Base-by-base conservation (phyloP, 2,888 invertebrate genomes). In the Prenolepis imparis region DNA sequence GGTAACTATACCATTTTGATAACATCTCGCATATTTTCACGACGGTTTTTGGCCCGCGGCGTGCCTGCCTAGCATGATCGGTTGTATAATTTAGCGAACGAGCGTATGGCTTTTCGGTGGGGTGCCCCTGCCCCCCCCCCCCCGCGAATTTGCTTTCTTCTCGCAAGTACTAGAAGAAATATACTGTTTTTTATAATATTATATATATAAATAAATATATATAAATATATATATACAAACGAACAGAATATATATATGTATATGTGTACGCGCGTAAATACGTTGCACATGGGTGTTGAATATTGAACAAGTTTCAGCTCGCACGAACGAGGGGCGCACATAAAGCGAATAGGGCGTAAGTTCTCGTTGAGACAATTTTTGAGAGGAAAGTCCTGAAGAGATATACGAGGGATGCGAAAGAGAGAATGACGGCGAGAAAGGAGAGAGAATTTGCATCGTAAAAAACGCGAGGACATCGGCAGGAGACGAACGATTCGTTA, bases 281-380 rank as follows among this genome's bases (percentile, higher is more conserved):
- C 89, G 90, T 90, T 90, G 90, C 89, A 90, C 90, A 90, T 87
- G 63, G 86, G 88, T 90, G 90, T 90, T 90, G 87, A 88, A 88
- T 92, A 94, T 94, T 94, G 94, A 94, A 94, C 94, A 94, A 93
- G 94, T 94, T 94, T 94, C 94, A 94, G 94, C 93, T 94, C 94
- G 92, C 86, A 84, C 88, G 86, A 90, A 84, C 84, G 84, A 86
- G 87, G 75, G 89, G 86, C 86, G 87, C 83, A 86, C 63, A 86
- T 24, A 78, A 84, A 86, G 68, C 66, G 83, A 48, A 52, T 61
- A 66, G 64, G 55, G 52, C 39, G 64, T 75, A 52, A 41, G 61
- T 78, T 78, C 61, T 78, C 67, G 78, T 64, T 90, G 83, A 84
- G 80, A 72, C 59, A 57, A 39, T 28, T 59, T 57, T 28, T 24